Percentiles rank a stretch among this genome's conserved stretches.
Conservation (phyloP, 1,140 invertebrate species). For the Callitettix versicolor region DNA sequence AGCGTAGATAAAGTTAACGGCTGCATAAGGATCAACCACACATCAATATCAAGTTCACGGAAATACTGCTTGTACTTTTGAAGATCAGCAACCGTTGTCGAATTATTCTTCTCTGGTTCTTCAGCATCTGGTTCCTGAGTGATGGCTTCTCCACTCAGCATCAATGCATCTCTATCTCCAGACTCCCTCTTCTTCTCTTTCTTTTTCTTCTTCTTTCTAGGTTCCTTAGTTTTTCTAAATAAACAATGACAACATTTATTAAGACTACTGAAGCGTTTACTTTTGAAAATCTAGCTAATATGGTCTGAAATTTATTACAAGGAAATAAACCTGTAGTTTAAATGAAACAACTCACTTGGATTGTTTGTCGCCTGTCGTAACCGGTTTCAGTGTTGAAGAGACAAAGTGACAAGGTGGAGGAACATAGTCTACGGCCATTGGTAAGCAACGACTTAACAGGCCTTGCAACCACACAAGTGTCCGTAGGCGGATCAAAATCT, state of each 20-base stretch:
- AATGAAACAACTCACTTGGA: conserved; percentile 13
- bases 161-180: not conserved
- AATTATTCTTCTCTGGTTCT: not conserved
- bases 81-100: conserved; percentile 13
- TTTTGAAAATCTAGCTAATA: too few relatives aligned
- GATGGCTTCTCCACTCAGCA: too few relatives aligned
- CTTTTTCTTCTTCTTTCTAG: conserved; percentile 21
- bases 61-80: conserved; percentile 27
- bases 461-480: conserved; percentile 21
- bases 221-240: conserved; percentile 8
- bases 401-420: conserved; percentile 17
- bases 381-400: not conserved
- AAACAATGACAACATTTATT: too few relatives aligned
- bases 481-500: conserved; percentile 24
- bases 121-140: not conserved
- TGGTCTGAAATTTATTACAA: too few relatives aligned
- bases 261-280: too few relatives aligned
- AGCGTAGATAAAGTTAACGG: conserved; percentile 30
- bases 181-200: not conserved
- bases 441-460: conserved; percentile 18
- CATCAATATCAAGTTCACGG: conserved; percentile 40
- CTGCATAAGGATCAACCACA: conserved; percentile 37
- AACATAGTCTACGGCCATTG: conserved; percentile 15
- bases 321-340: too few relatives aligned
- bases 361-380: conserved; percentile 1